Conservation (phyloP, 2,888 invertebrate species). For the Malacosoma neustria region DNA sequence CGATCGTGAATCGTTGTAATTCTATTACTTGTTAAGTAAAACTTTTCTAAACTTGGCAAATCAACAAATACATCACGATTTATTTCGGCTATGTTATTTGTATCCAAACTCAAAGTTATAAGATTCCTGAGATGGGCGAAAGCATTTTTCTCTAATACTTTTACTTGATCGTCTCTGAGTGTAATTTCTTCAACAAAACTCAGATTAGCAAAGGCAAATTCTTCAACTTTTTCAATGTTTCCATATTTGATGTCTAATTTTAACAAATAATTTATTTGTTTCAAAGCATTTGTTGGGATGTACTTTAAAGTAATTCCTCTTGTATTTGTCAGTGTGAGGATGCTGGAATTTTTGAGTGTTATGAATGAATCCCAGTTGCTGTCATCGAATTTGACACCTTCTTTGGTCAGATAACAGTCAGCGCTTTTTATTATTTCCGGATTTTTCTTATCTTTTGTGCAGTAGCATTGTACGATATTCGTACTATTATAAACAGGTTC, state of each 20-base stretch:
- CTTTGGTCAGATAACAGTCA: slow-evolving; percentile 80
- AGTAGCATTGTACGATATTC: slow-evolving; percentile 51
- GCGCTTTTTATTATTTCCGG: slow-evolving; percentile 69
- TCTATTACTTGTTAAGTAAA: slow-evolving; percentile 89
- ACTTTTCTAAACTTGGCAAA: slow-evolving; percentile 79
- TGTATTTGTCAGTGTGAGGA: slow-evolving; percentile 79
- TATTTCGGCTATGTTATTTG: slow-evolving; percentile 82
- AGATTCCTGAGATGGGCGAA: slow-evolving; percentile 81
- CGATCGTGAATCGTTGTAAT: slow-evolving; percentile 89
- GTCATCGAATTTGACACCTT: slow-evolving; percentile 73
- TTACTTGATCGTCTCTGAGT: slow-evolving; percentile 80
- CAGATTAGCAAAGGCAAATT: slow-evolving; percentile 83
- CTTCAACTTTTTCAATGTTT: slow-evolving; percentile 77
- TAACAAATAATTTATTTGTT: slow-evolving; percentile 70
- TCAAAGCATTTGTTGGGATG: slow-evolving; percentile 79
- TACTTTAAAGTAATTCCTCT: slow-evolving; percentile 78
- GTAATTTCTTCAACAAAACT: slow-evolving; percentile 78
- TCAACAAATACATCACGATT: slow-evolving; percentile 83
- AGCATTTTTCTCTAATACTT: slow-evolving; percentile 75
- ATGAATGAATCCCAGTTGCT: slow-evolving; percentile 79
- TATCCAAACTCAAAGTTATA: slow-evolving; percentile 78
- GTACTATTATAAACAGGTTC: slow-evolving; percentile 40
- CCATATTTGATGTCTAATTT: slow-evolving; percentile 80
- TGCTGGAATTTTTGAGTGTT: slow-evolving; percentile 75
- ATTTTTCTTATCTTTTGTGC: slow-evolving; percentile 26